These are phyloP conservation scores for Octomys mimax DNA, from an alignment of 2,797 vertebrate species.

Conservation along the genomic window DNA sequence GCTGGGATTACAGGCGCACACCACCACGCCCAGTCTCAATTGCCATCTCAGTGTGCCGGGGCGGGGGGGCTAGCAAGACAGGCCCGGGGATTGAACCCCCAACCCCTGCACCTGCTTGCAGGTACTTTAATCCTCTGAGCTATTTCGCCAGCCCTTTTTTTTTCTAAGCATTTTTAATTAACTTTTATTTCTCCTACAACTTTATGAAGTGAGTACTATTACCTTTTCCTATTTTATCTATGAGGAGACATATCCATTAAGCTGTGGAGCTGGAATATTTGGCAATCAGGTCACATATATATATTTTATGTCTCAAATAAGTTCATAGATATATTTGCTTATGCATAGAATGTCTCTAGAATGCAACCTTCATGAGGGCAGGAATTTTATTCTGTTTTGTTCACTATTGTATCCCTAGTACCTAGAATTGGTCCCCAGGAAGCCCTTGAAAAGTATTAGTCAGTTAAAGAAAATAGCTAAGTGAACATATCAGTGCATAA, in stretches of 20 bases:
- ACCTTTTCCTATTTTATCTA: background rate
- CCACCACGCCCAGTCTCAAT: too few relatives aligned
- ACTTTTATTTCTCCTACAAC: background rate
- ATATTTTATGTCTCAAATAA: background rate
- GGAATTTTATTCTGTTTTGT: background rate
- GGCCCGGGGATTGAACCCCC: too few relatives aligned
- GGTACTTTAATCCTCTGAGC: too few relatives aligned
- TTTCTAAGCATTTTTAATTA: background rate
- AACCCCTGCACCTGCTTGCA: too few relatives aligned
- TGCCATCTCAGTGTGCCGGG: too few relatives aligned
- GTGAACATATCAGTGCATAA: background rate
- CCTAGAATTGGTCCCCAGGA: background rate
- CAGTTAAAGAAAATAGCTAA: conserved; percentile 9
- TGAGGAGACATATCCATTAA: too few relatives aligned
- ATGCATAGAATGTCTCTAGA: background rate
- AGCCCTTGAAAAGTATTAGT: background rate
- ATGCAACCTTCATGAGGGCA: background rate
- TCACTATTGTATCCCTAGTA: background rate
- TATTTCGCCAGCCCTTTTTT: too few relatives aligned
- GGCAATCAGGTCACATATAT: background rate
- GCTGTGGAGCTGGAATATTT: background rate
- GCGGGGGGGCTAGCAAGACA: too few relatives aligned
- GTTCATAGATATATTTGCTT: background rate
- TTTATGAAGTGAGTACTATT: background rate
- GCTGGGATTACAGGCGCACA: too few relatives aligned